Percentiles rank a stretch among this genome's conserved stretches.
These are phyloP conservation scores for Tenebrio molitor DNA, from an alignment of 1,140 invertebrate species.

Conservation along the genomic window DNA sequence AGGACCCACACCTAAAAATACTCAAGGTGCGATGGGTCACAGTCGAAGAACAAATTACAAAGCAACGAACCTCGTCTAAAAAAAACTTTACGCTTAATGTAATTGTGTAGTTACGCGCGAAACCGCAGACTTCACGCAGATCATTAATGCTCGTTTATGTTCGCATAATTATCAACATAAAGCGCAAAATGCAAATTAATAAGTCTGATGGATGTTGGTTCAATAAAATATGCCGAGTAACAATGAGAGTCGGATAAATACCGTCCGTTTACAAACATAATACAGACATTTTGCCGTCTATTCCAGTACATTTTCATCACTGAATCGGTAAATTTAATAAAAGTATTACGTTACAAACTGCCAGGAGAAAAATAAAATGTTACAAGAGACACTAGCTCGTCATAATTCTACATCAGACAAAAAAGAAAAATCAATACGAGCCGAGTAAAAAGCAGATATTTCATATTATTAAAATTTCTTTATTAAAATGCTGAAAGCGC, in stretches of 20 bases:
- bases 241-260: slow-evolving; percentile 5
- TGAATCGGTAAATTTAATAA: slow-evolving; percentile 2
- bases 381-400: slow-evolving; percentile 15
- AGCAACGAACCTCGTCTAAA: no score
- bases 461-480: slow-evolving; percentile 37
- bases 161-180: slow-evolving; percentile 7
- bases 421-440: slow-evolving; percentile 15
- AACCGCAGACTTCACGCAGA: no score
- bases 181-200: slow-evolving; percentile 11
- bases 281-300: not conserved
- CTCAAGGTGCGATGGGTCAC: no score
- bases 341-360: slow-evolving; percentile 1
- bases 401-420: slow-evolving; percentile 1
- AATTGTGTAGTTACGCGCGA: no score
- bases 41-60: no score
- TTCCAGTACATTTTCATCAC: slow-evolving; percentile 2
- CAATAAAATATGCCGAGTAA: slow-evolving; percentile 10
- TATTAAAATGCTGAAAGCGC: slow-evolving; percentile 31
- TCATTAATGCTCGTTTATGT: no score
- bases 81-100: no score
- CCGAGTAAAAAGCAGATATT: slow-evolving; percentile 11
- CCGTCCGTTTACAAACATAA: not conserved
- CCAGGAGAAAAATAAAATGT: slow-evolving; percentile 10
- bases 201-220: not conserved
- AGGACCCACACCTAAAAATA: no score